These are phyloP conservation scores for Gymnoscopelus braueri DNA, from an alignment of 2,797 vertebrate species.

Conservation along the genomic window DNA sequence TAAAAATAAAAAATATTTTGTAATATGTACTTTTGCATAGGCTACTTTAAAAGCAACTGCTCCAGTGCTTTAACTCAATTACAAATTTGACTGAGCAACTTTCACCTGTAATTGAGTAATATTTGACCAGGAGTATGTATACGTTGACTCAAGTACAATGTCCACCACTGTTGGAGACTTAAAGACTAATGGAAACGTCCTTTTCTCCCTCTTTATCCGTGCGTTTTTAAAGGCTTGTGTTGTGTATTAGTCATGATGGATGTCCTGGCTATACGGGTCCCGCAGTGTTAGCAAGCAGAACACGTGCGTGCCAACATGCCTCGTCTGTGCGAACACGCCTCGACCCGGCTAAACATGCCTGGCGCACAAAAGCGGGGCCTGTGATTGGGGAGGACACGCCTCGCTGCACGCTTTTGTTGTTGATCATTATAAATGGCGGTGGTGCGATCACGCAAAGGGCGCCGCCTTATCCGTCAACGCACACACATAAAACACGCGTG, in stretches of 20 bases:
- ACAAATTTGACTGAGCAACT: no score
- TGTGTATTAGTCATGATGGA: conserved; percentile 13
- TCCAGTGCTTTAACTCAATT: no score
- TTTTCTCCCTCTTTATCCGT: neutral
- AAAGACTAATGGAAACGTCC: neutral
- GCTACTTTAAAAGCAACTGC: no score
- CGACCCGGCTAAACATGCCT: neutral
- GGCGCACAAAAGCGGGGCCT: conserved; percentile 15
- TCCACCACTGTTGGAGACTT: neutral
- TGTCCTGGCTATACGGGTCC: conserved; percentile 2
- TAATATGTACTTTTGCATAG: no score
- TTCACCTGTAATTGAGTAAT: no score
- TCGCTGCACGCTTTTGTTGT: conserved; percentile 11
- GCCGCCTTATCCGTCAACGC: conserved; percentile 11
- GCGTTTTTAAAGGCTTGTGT: conserved; percentile 5
- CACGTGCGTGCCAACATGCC: neutral
- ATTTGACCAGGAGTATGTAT: no score
- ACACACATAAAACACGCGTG: neutral
- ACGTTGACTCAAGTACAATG: no score
- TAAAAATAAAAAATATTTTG: no score
- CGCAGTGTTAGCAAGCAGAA: conserved; percentile 6
- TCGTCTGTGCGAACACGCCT: neutral
- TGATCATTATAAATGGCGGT: conserved; percentile 6
- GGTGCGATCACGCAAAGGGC: neutral
- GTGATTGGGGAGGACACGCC: neutral